phyloP scores from a whole-genome alignment of 2,797 vertebrate genomes.

The Discoglossus pictus region DNA sequence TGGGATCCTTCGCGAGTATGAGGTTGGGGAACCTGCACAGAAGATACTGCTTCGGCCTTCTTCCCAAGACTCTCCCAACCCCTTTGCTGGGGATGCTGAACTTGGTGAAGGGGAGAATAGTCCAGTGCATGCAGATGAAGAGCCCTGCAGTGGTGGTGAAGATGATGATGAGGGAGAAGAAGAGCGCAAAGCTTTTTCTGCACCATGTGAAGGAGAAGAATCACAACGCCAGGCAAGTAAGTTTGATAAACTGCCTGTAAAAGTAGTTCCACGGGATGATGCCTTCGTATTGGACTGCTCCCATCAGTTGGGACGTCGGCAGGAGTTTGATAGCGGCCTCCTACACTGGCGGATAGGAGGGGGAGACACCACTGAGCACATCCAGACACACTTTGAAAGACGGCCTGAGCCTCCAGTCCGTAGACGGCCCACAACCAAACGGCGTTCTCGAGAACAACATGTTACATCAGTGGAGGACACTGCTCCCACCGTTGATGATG shows the following conservation, averaged over 20 bases:
- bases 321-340: slow-evolving; percentile 95
- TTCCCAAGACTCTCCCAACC: slow-evolving; percentile 77
- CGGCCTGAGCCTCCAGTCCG: slow-evolving; percentile 78
- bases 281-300: slow-evolving; percentile 86
- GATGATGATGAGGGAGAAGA: slow-evolving; percentile 77
- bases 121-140: slow-evolving; percentile 66
- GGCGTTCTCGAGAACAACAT: slow-evolving; percentile 63
- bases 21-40: slow-evolving; percentile 94
- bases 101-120: slow-evolving; percentile 67
- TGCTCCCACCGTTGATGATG: slow-evolving; percentile 84
- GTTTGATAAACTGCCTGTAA: slow-evolving; percentile 95
- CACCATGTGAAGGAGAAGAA: slow-evolving; percentile 73
- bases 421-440: slow-evolving; percentile 72
- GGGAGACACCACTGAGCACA: slow-evolving; percentile 96
- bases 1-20: slow-evolving; percentile 96
- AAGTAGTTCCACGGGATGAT: slow-evolving; percentile 90
- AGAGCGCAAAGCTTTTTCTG: slow-evolving; percentile 70
- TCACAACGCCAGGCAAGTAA: slow-evolving; percentile 89
- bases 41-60: slow-evolving; percentile 89
- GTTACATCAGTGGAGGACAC: slow-evolving; percentile 70
- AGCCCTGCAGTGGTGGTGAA: slow-evolving; percentile 59
- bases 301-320: slow-evolving; percentile 82
- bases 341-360: slow-evolving; percentile 97
- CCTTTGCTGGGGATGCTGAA: slow-evolving; percentile 71
- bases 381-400: slow-evolving; percentile 97